Conservation (phyloP, 1,140 invertebrate genomes). For the Aphelenchoides besseyi region DNA sequence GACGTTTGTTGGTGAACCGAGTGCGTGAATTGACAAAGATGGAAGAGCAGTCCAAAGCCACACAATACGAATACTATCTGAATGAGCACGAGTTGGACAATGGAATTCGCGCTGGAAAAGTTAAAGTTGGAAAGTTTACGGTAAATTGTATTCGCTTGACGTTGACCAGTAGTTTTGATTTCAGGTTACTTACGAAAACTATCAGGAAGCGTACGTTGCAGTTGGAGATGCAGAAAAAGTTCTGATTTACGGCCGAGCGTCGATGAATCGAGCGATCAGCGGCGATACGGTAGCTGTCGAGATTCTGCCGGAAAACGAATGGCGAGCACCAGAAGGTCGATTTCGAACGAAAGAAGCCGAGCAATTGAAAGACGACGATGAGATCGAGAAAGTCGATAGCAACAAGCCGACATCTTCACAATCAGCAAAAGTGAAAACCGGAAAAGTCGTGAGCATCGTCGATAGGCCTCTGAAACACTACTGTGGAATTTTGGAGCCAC, state of each 20-base stretch:
- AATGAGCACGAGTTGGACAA: slow-evolving; percentile 39
- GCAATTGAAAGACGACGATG: slow-evolving; percentile 47
- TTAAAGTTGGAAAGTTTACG: slow-evolving; percentile 49
- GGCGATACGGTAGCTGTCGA: slow-evolving; percentile 89
- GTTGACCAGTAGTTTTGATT: not conserved
- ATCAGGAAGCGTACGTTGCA: slow-evolving; percentile 41
- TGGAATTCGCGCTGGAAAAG: slow-evolving; percentile 35
- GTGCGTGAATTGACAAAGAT: slow-evolving; percentile 29
- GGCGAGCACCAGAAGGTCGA: slow-evolving; percentile 73
- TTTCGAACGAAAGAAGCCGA: slow-evolving; percentile 59
- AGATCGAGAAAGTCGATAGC: slow-evolving; percentile 29
- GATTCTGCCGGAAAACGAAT: slow-evolving; percentile 81
- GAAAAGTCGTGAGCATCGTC: slow-evolving; percentile 94
- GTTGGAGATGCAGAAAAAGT: slow-evolving; percentile 35
- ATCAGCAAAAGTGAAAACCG: slow-evolving; percentile 64
- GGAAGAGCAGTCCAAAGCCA: slow-evolving; percentile 30
- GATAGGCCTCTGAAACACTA: slow-evolving; percentile 85
- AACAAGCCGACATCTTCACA: slow-evolving; percentile 29
- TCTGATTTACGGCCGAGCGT: slow-evolving; percentile 34
- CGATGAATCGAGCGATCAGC: slow-evolving; percentile 83
- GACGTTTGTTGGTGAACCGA: slow-evolving; percentile 25
- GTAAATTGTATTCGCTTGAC: slow-evolving; percentile 23
- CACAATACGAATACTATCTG: slow-evolving; percentile 41
- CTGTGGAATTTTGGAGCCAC: slow-evolving; percentile 63
- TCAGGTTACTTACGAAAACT: slow-evolving; percentile 47